phyloP scores from a whole-genome alignment of 1,140 invertebrate species.

The Drusus annulatus region DNA sequence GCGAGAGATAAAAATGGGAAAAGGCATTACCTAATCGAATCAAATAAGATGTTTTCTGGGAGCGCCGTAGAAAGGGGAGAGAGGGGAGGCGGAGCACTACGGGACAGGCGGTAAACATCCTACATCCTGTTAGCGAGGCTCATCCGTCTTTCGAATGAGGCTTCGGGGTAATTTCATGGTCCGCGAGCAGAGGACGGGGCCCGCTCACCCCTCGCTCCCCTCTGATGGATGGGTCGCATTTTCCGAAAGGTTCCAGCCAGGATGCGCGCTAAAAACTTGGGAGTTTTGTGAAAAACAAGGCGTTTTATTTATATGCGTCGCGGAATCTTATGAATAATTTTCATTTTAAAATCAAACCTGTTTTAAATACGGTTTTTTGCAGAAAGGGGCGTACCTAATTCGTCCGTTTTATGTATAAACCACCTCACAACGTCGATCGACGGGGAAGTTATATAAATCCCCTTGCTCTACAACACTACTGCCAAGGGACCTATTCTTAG shows the following conservation, averaged over 20 bases:
- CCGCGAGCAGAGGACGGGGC: constrained; percentile 44
- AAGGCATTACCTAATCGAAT: constrained; percentile 58
- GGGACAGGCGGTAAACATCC: constrained; percentile 54
- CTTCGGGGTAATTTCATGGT: constrained; percentile 60
- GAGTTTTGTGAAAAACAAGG: constrained; percentile 36
- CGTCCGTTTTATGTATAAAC: too few relatives aligned
- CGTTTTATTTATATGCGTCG: constrained; percentile 37
- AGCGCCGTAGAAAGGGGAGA: neutral
- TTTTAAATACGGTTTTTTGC: too few relatives aligned
- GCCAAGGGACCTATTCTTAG: too few relatives aligned
- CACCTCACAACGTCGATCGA: too few relatives aligned
- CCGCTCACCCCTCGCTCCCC: constrained; percentile 13
- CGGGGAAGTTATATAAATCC: too few relatives aligned
- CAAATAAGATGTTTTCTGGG: constrained; percentile 57
- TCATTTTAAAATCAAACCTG: too few relatives aligned
- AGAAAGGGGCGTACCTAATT: too few relatives aligned
- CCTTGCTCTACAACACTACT: too few relatives aligned
- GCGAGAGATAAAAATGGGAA: constrained; percentile 43
- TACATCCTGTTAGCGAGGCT: constrained; percentile 56
- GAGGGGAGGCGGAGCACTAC: neutral
- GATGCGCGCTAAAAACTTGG: constrained; percentile 58
- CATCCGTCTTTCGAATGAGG: constrained; percentile 60
- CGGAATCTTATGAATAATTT: constrained; percentile 24
- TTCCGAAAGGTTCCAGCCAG: constrained; percentile 48
- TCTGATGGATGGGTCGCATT: constrained; percentile 58